Base-by-base conservation (phyloP, 2,888 invertebrate species). In the Clanis bilineata region DNA sequence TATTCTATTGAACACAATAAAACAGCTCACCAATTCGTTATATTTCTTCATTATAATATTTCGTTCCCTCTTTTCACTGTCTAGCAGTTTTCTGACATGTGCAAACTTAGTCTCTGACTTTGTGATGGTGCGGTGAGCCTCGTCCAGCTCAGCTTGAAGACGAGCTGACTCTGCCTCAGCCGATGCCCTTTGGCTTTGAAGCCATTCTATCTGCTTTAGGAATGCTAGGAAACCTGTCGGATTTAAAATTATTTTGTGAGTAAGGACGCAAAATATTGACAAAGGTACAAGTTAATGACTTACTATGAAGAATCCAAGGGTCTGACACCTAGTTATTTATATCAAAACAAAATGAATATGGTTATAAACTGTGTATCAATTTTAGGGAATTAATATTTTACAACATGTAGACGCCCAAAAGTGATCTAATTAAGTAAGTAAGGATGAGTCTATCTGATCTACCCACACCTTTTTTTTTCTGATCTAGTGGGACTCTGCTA, bases 41-140 rank as follows among this genome's bases (percentile, higher is more conserved):
- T 95, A 94, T 62, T 97, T 96, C 65, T 95, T 93, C 80, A 96
- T 94, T 0, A 95, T 95, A 70, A 93, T 93, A 60, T 94, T 93
- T 21, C 96, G 91, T 58, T 94, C 94, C 64, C 94, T 94, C 71
- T 95, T 96, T 76, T 98, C 97, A 63, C 95, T 94, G 72, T 97
- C 97, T 0, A 97, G 88, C 43, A 97, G 91, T 69, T 95, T 95
- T 59, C 97, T 93, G 0, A 97, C 97, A 82, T 96, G 96, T 69
- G 95, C 95, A 64, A 98, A 93, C 80, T 97, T 97, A 3, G 95
- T 94, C 73, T 97, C 96, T 72, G 97, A 93, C 71, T 95, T 95
- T 4, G 94, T 93, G 61, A 96, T 94, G 54, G 96, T 96, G 21
- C 94, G 93, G 39, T 96, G 94, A 3, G 95, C 94, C 57, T 94